Percentiles rank a stretch among this genome's conserved stretches.
Conservation (phyloP, 2,888 invertebrate genomes). For the Tineola bisselliella region DNA sequence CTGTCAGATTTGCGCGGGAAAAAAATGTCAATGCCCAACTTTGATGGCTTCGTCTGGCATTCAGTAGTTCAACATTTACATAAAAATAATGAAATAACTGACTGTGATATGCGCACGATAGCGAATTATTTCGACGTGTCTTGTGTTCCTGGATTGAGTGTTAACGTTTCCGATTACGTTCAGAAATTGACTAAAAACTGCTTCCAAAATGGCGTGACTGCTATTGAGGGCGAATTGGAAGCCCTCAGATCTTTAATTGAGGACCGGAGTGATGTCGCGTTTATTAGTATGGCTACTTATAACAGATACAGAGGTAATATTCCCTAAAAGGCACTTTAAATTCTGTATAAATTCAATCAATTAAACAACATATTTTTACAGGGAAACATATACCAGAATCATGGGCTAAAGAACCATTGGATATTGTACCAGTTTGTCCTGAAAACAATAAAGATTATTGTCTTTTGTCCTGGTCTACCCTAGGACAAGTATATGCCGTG, state of each 20-base stretch:
- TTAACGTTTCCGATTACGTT: background rate
- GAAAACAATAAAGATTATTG: constrained; percentile 61
- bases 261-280: constrained; percentile 80
- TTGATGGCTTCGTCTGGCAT: constrained; percentile 77
- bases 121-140: constrained; percentile 73
- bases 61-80: constrained; percentile 61
- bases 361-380: too few relatives aligned
- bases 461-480: constrained; percentile 73
- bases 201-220: constrained; percentile 32
- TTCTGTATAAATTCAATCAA: background rate
- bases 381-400: constrained; percentile 46
- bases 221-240: constrained; percentile 66
- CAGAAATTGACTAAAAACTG: constrained; percentile 35
- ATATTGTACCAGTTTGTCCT: constrained; percentile 70
- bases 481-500: constrained; percentile 74
- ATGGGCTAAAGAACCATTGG: constrained; percentile 36
- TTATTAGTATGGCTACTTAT: constrained; percentile 72
- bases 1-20: constrained; percentile 75
- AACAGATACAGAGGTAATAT: constrained; percentile 71
- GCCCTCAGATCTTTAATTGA: constrained; percentile 74
- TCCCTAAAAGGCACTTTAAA: too few relatives aligned
- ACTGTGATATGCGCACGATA: constrained; percentile 43
- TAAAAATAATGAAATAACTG: constrained; percentile 37
- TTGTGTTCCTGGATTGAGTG: constrained; percentile 65
- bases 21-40: constrained; percentile 83